Conservation (phyloP, 2,888 invertebrate species). For the Drosophila flavopinicola region DNA sequence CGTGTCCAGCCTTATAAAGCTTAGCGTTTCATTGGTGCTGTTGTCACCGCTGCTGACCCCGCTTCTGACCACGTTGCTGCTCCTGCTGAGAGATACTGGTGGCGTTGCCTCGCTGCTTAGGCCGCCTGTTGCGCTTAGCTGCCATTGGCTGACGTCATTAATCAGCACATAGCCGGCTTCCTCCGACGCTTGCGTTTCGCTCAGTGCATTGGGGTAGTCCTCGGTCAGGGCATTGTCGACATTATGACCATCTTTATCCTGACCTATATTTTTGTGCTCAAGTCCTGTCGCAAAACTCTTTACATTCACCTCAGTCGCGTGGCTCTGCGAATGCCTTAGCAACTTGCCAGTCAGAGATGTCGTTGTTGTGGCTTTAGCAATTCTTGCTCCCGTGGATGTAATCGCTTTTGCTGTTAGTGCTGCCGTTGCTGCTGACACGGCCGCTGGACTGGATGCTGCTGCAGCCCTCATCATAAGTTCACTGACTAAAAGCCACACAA, state of each 20-base stretch:
- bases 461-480: constrained; percentile 49
- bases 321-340: constrained; percentile 47
- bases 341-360: constrained; percentile 46
- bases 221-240: constrained; percentile 47
- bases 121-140: constrained; percentile 49
- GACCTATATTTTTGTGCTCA: no score
- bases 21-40: constrained; percentile 53
- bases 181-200: constrained; percentile 48
- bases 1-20: constrained; percentile 55
- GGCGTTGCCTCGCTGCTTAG: constrained; percentile 27
- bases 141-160: constrained; percentile 72
- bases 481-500: constrained; percentile 8
- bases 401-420: constrained; percentile 21
- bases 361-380: constrained; percentile 29
- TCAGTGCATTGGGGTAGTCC: constrained; percentile 50
- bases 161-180: constrained; percentile 66
- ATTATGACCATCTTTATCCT: constrained; percentile 1
- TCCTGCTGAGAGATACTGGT: constrained; percentile 16
- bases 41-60: constrained; percentile 11
- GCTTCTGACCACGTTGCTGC: constrained; percentile 13
- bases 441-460: constrained; percentile 30
- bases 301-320: constrained; percentile 16
- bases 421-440: constrained; percentile 14
- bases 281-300: constrained; percentile 1
- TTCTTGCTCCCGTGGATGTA: constrained; percentile 30